phyloP scores from a whole-genome alignment of 2,888 invertebrate genomes.

The Ophraella communa region DNA sequence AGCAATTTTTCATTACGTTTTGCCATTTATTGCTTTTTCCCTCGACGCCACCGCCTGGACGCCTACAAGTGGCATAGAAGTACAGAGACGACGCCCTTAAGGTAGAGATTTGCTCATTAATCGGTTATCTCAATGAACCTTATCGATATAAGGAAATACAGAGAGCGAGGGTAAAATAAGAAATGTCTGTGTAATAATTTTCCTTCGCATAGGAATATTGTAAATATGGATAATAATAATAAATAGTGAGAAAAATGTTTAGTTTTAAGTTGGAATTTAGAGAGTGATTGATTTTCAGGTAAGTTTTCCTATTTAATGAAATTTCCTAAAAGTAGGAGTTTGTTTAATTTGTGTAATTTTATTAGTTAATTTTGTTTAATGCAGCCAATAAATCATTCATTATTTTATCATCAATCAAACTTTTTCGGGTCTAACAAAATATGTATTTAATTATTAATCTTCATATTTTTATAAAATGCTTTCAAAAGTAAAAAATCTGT shows the following conservation, averaged over 20 bases:
- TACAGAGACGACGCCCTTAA: constrained; percentile 33
- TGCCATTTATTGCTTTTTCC: neutral
- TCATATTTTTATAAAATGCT: no score
- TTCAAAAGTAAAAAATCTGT: no score
- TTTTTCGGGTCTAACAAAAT: no score
- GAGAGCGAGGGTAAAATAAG: neutral
- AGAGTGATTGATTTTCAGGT: constrained; percentile 1
- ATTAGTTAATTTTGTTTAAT: no score
- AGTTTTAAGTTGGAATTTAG: neutral
- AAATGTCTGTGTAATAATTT: neutral
- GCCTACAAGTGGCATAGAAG: constrained; percentile 12
- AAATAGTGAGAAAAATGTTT: neutral
- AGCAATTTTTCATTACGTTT: no score
- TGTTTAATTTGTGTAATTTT: no score
- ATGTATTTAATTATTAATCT: no score
- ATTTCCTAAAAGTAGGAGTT: no score
- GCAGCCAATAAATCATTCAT: no score
- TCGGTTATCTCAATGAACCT: constrained; percentile 18
- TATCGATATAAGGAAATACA: neutral
- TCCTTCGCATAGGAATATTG: neutral
- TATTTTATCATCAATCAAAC: no score
- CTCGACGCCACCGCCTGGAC: constrained; percentile 17
- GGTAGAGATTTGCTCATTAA: constrained; percentile 13
- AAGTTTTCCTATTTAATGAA: neutral
- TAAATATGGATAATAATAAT: neutral